Evolutionary conservation across 1,140 invertebrate genomes (phyloP), one percentile per base, ranked within the genome.

Genomic region (Sarcophaga peregrina): DNA sequence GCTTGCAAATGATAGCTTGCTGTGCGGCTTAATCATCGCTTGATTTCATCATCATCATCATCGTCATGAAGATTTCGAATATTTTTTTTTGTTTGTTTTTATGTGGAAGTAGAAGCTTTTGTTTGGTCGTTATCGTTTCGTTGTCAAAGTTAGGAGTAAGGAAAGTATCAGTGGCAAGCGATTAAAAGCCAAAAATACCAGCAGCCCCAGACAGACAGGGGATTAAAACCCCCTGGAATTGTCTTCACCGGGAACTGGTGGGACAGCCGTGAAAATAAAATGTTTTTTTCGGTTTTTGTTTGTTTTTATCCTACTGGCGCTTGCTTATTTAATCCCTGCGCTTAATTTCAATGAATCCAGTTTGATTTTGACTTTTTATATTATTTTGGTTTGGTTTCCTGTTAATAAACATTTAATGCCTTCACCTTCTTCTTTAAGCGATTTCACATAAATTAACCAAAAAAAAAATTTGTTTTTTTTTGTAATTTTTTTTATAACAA

Each of bases 21-120:
- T 78, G 75, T 78, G 75, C n/a, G 75, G 75, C 75, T 78, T 78
- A 78, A 78, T 78, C 75, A 78, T 78, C 75, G 75, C 75, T 50
- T 78, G 62, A 68, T 68, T 68, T 68, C 62, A 68, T 78, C 47
- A 17, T 48, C 7, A 76, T 76, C 0, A n/a, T 68, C 62, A 68
- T 78, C 47, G 9, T 48, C 7, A 76, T 76, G 7, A n/a, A 62
- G 15, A 62, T n/a, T 54, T 15, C 52, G 15, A 15, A 10, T n/a
- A 17, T 15, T 48, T 76, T 15, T 48, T 76, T 47, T 13, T 17
- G 11, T 10, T 11, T 50, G 8, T 50, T 9, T 15, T 50, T 78
- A 3, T 78, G 75, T 47, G 37, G 46, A 47, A 78, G 75, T 47
- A 76, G 48, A 76, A 76, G 25, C 25, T 37, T 37, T 37, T 37